Conservation (phyloP, 2,113 vertebrate species). For the Bostrychus sinensis region DNA sequence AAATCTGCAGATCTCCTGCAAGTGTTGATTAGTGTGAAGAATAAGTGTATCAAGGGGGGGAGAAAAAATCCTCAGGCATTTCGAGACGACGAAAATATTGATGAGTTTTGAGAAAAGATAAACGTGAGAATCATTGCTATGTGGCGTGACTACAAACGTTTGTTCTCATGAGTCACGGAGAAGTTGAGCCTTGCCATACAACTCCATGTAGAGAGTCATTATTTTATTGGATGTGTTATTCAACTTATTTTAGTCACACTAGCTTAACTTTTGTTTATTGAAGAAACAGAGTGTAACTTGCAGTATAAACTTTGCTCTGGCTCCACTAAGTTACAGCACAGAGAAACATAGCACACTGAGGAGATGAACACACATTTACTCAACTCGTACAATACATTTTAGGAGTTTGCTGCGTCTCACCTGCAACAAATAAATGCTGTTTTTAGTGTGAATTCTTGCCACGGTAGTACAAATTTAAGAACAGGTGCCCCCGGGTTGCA, state of each 20-base stretch:
- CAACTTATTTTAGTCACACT: neutral
- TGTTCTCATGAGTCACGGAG: constrained; percentile 12
- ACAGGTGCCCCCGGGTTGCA: no score
- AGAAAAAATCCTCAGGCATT: constrained; percentile 4
- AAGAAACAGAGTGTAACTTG: no score
- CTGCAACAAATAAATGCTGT: no score
- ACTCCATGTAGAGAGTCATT: neutral
- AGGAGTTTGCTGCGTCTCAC: no score
- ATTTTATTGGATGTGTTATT: no score
- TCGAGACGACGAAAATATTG: constrained; percentile 37
- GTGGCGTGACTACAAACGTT: constrained; percentile 3
- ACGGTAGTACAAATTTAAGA: no score
- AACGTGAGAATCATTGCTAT: constrained; percentile 20
- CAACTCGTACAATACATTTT: no score
- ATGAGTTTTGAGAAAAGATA: constrained; percentile 34
- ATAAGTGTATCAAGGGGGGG: constrained; percentile 41
- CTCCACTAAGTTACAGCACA: no score
- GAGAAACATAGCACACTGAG: no score
- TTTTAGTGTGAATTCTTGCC: no score
- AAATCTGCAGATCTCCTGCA: constrained; percentile 32
- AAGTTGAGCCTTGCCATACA: neutral
- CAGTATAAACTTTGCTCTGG: no score
- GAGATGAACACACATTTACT: no score
- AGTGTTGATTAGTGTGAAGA: constrained; percentile 71
- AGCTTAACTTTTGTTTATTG: neutral